Evolutionary conservation across 1,140 invertebrate genomes (phyloP).

Genomic region (Ceratina calcarata): DNA sequence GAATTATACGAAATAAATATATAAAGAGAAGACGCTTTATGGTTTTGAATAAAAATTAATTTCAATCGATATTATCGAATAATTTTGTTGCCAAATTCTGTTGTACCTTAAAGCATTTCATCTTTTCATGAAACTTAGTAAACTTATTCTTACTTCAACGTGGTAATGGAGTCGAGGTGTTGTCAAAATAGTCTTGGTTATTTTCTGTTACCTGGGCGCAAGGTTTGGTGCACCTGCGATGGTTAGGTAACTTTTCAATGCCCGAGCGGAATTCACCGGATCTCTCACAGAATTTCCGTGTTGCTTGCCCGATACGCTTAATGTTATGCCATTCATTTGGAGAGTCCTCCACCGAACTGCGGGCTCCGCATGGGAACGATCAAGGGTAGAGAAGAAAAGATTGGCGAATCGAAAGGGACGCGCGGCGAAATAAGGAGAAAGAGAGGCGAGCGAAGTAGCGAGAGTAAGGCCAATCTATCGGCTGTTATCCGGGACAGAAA

Average conservation of each 20-base stretch:
- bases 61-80: no score
- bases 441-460: conserved; percentile 8
- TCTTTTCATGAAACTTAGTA: no score
- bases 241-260: conserved; percentile 44
- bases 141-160: no score
- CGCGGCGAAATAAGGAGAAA: conserved; percentile 2
- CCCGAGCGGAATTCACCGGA: background rate
- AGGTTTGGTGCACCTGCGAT: background rate
- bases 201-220: no score
- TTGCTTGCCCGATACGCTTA: conserved; percentile 34
- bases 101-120: no score
- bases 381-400: background rate
- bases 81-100: no score
- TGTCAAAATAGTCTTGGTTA: no score
- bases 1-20: no score
- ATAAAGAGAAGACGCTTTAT: no score
- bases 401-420: conserved; percentile 1
- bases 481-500: conserved; percentile 43
- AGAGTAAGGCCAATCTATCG: conserved; percentile 43
- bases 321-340: conserved; percentile 63
- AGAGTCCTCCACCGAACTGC: conserved; percentile 21
- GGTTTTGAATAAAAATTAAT: no score
- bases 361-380: background rate
- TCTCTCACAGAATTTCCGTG: conserved; percentile 15
- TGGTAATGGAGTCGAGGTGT: no score